A percentile compares a stretch with the other conserved stretches of the same genome.
These are phyloP conservation scores for Linnaemya vulpina DNA, from an alignment of 2,888 invertebrate species.

Conservation along the genomic window DNA sequence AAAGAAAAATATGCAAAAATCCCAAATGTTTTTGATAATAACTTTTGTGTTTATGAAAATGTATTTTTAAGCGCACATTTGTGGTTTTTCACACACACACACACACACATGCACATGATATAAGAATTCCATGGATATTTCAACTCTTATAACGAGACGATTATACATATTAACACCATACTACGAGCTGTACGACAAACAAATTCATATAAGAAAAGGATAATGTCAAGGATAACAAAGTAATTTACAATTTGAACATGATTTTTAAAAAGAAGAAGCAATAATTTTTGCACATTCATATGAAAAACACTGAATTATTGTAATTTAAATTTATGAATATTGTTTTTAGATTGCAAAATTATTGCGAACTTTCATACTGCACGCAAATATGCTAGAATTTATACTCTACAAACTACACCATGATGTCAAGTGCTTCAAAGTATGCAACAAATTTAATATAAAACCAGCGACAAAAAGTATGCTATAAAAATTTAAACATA, in stretches of 20 bases:
- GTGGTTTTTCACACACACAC: conserved; percentile 69
- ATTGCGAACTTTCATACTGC: too few species aligned
- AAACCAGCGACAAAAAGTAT: conserved; percentile 7
- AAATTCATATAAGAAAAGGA: conserved; percentile 52
- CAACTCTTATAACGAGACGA: conserved; percentile 66
- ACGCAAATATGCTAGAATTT: too few species aligned
- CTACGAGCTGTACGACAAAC: neutral
- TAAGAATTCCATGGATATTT: conserved; percentile 55
- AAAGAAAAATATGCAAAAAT: conserved; percentile 47
- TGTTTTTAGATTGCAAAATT: conserved; percentile 21
- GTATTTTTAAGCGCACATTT: conserved; percentile 74
- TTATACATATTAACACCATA: conserved; percentile 70
- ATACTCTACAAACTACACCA: too few species aligned
- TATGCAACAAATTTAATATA: conserved; percentile 13
- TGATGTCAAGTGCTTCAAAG: neutral
- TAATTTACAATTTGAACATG: conserved; percentile 64
- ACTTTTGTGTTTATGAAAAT: conserved; percentile 74
- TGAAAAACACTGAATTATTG: neutral
- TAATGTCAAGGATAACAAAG: conserved; percentile 71
- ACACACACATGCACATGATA: conserved; percentile 17
- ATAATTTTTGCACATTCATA: conserved; percentile 27
- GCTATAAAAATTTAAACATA: conserved; percentile 19
- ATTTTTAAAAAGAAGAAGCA: conserved; percentile 27
- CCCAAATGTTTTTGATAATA: conserved; percentile 73
- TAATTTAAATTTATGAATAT: conserved; percentile 53